These are phyloP conservation scores for Parapsyche elsis DNA, from an alignment of 1,140 invertebrate species.

Conservation along the genomic window DNA sequence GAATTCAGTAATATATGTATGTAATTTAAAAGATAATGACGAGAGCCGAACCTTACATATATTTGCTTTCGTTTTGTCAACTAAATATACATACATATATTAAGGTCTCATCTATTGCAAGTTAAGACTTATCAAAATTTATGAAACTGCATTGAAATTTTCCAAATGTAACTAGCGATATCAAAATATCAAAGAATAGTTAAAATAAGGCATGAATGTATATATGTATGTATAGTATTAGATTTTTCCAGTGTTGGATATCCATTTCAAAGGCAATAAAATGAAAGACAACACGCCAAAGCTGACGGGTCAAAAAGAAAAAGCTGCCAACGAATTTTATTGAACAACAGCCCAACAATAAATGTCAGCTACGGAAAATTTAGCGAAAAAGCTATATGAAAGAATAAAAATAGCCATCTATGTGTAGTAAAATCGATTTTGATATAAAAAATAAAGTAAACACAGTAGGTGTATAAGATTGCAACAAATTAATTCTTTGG, in stretches of 20 bases:
- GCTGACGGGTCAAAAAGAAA: constrained; percentile 19
- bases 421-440: not conserved
- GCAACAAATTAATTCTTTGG: not conserved
- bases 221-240: not conserved
- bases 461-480: too few relatives aligned
- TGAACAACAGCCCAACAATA: constrained; percentile 22
- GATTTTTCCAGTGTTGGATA: not conserved
- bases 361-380: constrained; percentile 22
- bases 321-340: constrained; percentile 24
- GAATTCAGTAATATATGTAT: too few relatives aligned
- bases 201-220: not conserved
- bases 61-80: too few relatives aligned
- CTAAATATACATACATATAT: too few relatives aligned
- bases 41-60: too few relatives aligned
- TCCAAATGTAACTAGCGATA: not conserved
- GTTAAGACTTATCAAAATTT: too few relatives aligned
- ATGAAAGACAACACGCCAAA: constrained; percentile 23
- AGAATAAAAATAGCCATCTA: not conserved
- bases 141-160: too few relatives aligned
- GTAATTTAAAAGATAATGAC: too few relatives aligned
- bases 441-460: not conserved
- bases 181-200: not conserved
- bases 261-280: constrained; percentile 28
- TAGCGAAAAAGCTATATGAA: not conserved
- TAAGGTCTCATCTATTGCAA: too few relatives aligned